These are phyloP conservation scores for Thamnophis sirtalis DNA, from an alignment of 2,113 vertebrate species.

Conservation along the genomic window DNA sequence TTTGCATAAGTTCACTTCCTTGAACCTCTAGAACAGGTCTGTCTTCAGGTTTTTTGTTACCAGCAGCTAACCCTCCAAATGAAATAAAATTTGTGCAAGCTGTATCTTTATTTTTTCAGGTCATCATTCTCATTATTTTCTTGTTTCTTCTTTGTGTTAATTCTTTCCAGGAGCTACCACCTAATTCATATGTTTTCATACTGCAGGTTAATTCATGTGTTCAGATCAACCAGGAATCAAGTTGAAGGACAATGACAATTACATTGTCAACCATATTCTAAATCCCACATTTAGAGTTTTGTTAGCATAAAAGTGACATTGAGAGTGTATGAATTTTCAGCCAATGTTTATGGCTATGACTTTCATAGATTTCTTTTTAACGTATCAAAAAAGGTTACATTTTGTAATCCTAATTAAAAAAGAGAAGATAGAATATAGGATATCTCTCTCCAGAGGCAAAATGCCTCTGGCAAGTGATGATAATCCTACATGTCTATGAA, in stretches of 20 bases:
- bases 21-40: not conserved
- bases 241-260: not conserved
- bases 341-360: not conserved
- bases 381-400: conserved; percentile 27
- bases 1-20: not conserved
- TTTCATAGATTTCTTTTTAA: conserved; percentile 31
- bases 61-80: not conserved
- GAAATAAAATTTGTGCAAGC: not conserved
- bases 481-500: conserved; percentile 36
- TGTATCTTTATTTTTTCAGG: not conserved
- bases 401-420: conserved; percentile 30
- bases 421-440: conserved; percentile 36
- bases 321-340: not conserved
- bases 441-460: conserved; percentile 38
- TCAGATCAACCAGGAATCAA: not conserved
- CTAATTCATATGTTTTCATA: not conserved
- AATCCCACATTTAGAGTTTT: not conserved
- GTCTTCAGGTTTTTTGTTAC: not conserved
- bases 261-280: not conserved
- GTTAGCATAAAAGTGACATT: not conserved
- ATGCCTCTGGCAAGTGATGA: conserved; percentile 47
- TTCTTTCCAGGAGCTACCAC: not conserved
- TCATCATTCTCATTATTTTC: not conserved
- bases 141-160: not conserved
- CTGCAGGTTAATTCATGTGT: not conserved